phyloP scores from a whole-genome alignment of 2,888 invertebrate genomes.

The Polylopha cassiicola region DNA sequence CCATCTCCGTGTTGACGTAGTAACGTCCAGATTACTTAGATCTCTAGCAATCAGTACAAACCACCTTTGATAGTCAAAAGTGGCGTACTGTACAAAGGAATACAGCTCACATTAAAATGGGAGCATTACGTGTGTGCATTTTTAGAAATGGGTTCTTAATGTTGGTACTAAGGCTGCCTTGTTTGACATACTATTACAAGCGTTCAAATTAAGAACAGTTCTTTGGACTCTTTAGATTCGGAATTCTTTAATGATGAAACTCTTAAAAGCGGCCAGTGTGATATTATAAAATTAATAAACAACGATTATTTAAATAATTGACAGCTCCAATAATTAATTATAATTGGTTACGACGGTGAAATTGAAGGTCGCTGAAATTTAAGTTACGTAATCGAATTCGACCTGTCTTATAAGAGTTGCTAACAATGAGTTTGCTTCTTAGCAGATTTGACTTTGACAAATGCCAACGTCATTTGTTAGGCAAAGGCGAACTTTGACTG shows the following conservation, averaged over 20 bases:
- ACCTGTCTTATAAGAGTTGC: too few species aligned
- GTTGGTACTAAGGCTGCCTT: constrained; percentile 43
- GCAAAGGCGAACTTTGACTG: constrained; percentile 13
- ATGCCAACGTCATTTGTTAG: constrained; percentile 17
- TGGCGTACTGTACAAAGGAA: constrained; percentile 29
- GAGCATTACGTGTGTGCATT: constrained; percentile 48
- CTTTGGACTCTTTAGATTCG: constrained; percentile 33
- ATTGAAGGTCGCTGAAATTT: constrained; percentile 28
- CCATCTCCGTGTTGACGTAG: constrained; percentile 52
- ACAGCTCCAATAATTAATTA: constrained; percentile 46
- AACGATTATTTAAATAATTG: constrained; percentile 37
- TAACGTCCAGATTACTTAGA: constrained; percentile 36
- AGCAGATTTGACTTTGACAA: constrained; percentile 12
- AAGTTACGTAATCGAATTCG: too few species aligned
- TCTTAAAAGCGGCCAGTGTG: too few species aligned
- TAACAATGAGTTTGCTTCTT: too few species aligned
- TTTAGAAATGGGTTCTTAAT: constrained; percentile 56
- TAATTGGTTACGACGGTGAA: constrained; percentile 36
- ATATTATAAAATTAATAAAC: constrained; percentile 18
- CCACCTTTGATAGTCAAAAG: constrained; percentile 24
- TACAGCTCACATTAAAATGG: constrained; percentile 34
- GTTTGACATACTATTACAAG: constrained; percentile 56
- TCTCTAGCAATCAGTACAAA: constrained; percentile 31
- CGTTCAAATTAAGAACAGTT: constrained; percentile 40
- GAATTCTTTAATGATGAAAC: constrained; percentile 9